Evolutionary conservation across 2,888 invertebrate genomes (phyloP).

Genomic region (Atherix ibis): DNA sequence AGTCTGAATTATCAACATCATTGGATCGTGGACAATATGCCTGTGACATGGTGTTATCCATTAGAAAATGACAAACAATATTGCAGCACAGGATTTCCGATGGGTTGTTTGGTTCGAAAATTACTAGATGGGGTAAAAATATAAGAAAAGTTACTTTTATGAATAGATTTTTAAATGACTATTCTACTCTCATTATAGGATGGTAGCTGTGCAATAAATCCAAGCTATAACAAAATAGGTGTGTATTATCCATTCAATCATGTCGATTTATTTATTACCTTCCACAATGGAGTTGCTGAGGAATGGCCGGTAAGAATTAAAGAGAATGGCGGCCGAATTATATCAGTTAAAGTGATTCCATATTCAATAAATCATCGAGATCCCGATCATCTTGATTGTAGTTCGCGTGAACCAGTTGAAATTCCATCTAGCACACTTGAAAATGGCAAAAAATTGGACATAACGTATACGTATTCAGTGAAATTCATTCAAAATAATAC

Average conservation of each 20-base stretch:
- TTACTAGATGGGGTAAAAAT: conserved; percentile 17
- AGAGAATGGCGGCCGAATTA: conserved; percentile 76
- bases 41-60: conserved; percentile 90
- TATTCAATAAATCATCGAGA: conserved; percentile 41
- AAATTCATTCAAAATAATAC: conserved; percentile 62
- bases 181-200: conserved; percentile 15
- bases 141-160: not conserved
- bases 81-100: conserved; percentile 93
- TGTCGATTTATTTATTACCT: conserved; percentile 82
- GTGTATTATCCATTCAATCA: conserved; percentile 93
- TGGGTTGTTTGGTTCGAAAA: conserved; percentile 77
- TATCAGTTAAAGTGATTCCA: conserved; percentile 54
- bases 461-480: conserved; percentile 80
- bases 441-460: conserved; percentile 37
- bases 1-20: conserved; percentile 95
- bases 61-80: conserved; percentile 58
- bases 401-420: conserved; percentile 46
- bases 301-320: conserved; percentile 72
- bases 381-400: conserved; percentile 35
- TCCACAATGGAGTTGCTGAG: conserved; percentile 76
- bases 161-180: not conserved
- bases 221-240: conserved; percentile 44
- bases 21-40: conserved; percentile 99
- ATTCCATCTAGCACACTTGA: conserved; percentile 44
- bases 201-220: conserved; percentile 43